Base-by-base conservation (phyloP, 2,797 vertebrate species). In the Sebastes flavidus region DNA sequence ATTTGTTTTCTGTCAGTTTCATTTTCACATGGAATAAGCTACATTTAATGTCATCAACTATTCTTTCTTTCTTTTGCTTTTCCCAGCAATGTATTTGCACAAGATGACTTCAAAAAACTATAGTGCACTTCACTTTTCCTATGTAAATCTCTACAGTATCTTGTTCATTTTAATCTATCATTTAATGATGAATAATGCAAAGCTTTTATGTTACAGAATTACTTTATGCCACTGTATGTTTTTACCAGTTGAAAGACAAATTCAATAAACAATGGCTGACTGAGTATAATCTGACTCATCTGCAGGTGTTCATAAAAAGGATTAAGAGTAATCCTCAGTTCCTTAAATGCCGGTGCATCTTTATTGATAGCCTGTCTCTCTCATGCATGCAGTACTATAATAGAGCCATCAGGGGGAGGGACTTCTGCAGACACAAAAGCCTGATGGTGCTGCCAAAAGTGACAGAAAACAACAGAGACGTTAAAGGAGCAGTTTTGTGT, bases 321-420 rank as follows among this genome's bases (percentile, higher is more conserved):
- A 36, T 52, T 22, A 55, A 54, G 14, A 55, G 6, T n/a, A 61
- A 63, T 30, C 7, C 54, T 58, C 49, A 42, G 4, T 83, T 84
- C 78, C 77, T 72, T 24, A 72, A 77, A 82, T 18, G 9, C 38
- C 52, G 2, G 59, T 90, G 38, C 78, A 88, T 88, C 49, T 82
- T 81, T 88, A 81, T 81, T 83, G 83, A 87, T 82, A 78, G 84
- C 24, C 77, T 83, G 59, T 54, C 77, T 77, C 71, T 16, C 61
- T 84, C 79, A 49, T 52, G 61, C 78, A 34, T 85, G 84, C 79
- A 88, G 76, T 92, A 89, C 87, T 87, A 90, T 59, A 85, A 90
- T 70, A 56, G 82, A 89, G 80, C 85, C 88, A 75, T 90, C 65
- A 78, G 91, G 85, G 91, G 93, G 93, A 77, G 94, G 93, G 93